Base-by-base conservation (phyloP, 2,888 invertebrate genomes). In the Heliconius cydno region DNA sequence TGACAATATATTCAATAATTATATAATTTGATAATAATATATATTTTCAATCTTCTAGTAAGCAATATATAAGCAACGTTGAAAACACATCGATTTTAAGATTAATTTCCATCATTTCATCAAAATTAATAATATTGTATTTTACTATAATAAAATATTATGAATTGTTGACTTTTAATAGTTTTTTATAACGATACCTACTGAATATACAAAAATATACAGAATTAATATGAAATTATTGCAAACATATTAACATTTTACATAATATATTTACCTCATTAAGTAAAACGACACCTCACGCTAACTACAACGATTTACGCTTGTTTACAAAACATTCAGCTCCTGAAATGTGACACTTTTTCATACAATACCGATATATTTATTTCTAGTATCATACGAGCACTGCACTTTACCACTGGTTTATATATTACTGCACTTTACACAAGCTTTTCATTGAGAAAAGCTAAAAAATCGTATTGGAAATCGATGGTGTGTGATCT, bases 391-490 rank as follows among this genome's bases (percentile, higher is more conserved):
- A 72, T 63, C 65, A 57, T 34, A 74, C 15, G 38, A 73, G 72
- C 85, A 87, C 82, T 82, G 79, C 77, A 84, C 85, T 81, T 63
- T 73, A 78, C 79, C 84, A 80, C 82, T 77, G 9, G 12, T 22
- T 52, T n/a, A 1, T 66, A 30, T 30, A 28, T 75, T 65, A 65
- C 68, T 41, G 65, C 87, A 88, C 88, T 90, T 84, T 85, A 86
- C 86, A 86, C 87, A 82, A 82, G 90, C 92, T 94, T 94, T 94
- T 94, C 94, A 93, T 93, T 92, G 87, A 93, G 93, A 93, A 94
- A 94, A 94, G 91, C 87, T 84, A 86, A 89, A 87, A 86, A 90
- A 92, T 90, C 89, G 86, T 88, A 87, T 90, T 87, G 88, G 86
- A 86, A 88, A 87, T 88, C 83, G 84, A 87, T 88, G 88, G 86